Evolutionary conservation across 2,888 invertebrate genomes (phyloP).

Genomic region (Euplagia quadripunctaria): DNA sequence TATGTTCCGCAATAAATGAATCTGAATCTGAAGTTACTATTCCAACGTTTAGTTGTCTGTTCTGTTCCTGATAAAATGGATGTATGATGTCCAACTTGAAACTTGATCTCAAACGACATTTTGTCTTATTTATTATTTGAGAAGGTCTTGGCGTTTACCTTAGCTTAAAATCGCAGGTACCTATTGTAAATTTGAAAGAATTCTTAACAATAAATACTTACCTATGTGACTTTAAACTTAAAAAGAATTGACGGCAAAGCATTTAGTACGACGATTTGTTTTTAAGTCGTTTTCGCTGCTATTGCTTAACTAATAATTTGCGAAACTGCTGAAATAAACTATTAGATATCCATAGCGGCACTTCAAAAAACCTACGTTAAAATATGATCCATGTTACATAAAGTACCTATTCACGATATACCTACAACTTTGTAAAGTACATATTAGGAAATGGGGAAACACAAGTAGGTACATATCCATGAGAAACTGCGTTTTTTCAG

Average conservation of each 20-base stretch:
- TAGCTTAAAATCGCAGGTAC: not conserved
- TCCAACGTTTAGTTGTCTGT: not conserved
- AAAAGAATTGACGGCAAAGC: not conserved
- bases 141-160: not conserved
- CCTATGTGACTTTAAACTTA: not conserved
- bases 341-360: too few species aligned
- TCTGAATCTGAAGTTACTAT: too few species aligned
- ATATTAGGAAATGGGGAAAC: too few species aligned
- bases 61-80: too few species aligned
- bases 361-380: too few species aligned
- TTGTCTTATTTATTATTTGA: not conserved
- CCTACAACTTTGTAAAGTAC: too few species aligned
- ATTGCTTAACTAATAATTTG: too few species aligned
- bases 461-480: not conserved
- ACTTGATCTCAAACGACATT: not conserved
- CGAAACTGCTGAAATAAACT: too few species aligned
- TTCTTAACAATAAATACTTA: not conserved
- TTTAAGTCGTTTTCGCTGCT: not conserved
- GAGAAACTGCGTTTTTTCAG: not conserved
- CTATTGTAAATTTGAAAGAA: not conserved
- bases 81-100: not conserved
- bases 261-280: not conserved
- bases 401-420: too few species aligned
- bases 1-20: too few species aligned
- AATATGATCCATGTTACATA: too few species aligned